Base-by-base conservation (phyloP, 2,888 invertebrate genomes). In the Proisotoma minuta region DNA sequence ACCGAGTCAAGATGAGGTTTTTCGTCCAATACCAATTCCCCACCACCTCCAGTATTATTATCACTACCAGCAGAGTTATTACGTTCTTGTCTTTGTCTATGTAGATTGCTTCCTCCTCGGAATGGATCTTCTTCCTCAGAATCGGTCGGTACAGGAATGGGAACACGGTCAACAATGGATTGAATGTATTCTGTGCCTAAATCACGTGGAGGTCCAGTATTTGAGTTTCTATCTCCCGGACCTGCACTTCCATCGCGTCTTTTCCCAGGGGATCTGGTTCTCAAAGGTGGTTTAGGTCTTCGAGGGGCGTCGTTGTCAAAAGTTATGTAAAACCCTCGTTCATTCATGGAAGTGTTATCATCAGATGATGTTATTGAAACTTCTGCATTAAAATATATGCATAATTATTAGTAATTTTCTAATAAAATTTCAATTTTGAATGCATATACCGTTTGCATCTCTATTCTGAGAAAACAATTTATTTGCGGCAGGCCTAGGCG, bases 231-330 rank as follows among this genome's bases (percentile, higher is more conserved):
- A 34, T 60, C 60, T 39, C 48, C 28, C 18, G 34, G 18, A 2
- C 52, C 47, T 10, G 47, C 27, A 43, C 56, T 49, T 23, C 62
- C 62, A 40, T 68, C 67, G 24, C 66, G 59, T 24, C 66, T 56
- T 59, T 71, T 71, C 0, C 69, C 63, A 5, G 70, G 70, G 5
- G 71, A 70, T 29, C 74, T 74, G 12, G 73, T 72, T 69, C 92
- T 81, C 57, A 93, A 79, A 18, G 91, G 90, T 1, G 93, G 94
- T 78, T 94, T 94, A 18, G 92, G 91, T 75, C 91, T 83, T 77
- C 89, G 90, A 18, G 92, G 91, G 74, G 87, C 86, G 61, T 90
- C 90, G 77, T 89, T 87, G 77, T 93, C 93, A 77, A 96, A 93
- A 56, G 92, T 90, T 76, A 96, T 91, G 78, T 95, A 95, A 80